Conservation (phyloP, 2,113 vertebrate species). For the Ammospiza nelsoni region DNA sequence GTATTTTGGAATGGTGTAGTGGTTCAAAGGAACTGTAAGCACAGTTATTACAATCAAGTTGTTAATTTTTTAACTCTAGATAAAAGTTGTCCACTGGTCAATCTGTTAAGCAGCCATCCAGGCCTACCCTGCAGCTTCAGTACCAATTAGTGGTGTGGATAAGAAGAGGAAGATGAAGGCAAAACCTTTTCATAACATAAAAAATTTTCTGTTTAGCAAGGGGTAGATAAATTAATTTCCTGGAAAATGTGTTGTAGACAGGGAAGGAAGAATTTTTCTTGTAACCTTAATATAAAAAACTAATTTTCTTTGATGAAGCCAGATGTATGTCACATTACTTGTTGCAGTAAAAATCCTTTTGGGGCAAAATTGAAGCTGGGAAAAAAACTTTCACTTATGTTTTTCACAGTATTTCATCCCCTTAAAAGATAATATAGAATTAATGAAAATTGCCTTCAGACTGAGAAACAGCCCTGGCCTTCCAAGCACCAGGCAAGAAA, state of each 20-base stretch:
- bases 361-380: background rate
- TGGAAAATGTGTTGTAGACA: background rate
- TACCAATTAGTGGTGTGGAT: background rate
- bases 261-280: constrained; percentile 7
- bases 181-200: background rate
- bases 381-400: background rate
- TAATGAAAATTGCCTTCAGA: constrained; percentile 10
- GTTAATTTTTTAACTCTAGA: background rate
- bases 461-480: background rate
- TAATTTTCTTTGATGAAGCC: constrained; percentile 17
- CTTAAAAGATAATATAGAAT: background rate
- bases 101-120: background rate
- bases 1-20: background rate
- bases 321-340: background rate
- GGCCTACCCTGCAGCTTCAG: background rate
- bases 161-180: background rate
- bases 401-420: background rate
- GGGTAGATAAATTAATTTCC: background rate
- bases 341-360: background rate
- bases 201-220: background rate
- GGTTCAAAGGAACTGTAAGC: constrained; percentile 15
- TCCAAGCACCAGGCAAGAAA: background rate
- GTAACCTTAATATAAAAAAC: constrained; percentile 7
- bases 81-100: background rate
- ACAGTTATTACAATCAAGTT: background rate